Percentiles rank a stretch among this genome's conserved stretches.
Conservation (phyloP, 1,140 invertebrate genomes). For the Anastatus disparis region DNA sequence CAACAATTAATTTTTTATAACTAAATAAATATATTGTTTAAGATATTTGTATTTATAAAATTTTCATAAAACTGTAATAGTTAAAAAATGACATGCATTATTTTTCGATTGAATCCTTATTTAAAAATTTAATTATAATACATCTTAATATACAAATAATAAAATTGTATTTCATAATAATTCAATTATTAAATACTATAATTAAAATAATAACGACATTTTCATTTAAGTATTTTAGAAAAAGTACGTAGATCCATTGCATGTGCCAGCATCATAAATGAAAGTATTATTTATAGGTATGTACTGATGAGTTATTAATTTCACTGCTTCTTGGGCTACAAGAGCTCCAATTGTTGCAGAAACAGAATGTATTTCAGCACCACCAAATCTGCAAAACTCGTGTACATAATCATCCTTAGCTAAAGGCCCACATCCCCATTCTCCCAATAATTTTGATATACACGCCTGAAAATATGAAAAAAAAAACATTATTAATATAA, state of each 20-base stretch:
- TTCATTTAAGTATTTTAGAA: conserved; percentile 66
- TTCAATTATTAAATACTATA: conserved; percentile 41
- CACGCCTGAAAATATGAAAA: conserved; percentile 69
- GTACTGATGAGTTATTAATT: conserved; percentile 97
- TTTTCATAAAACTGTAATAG: conserved; percentile 26
- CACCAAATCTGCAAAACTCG: conserved; percentile 94
- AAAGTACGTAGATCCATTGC: conserved; percentile 82
- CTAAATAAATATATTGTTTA: conserved; percentile 34
- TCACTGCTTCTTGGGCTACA: conserved; percentile 96
- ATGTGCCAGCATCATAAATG: conserved; percentile 94
- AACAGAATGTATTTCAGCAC: conserved; percentile 93
- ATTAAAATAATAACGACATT: conserved; percentile 33
- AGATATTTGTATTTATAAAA: conserved; percentile 31
- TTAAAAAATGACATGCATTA: conserved; percentile 13
- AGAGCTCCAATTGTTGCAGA: conserved; percentile 93
- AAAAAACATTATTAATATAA: background rate
- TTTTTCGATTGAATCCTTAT: conserved; percentile 12
- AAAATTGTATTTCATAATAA: conserved; percentile 48
- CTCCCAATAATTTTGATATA: conserved; percentile 82
- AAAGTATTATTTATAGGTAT: conserved; percentile 96
- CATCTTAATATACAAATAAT: conserved; percentile 25
- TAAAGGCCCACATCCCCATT: conserved; percentile 83
- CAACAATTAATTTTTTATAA: conserved; percentile 28
- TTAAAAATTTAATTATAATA: conserved; percentile 28
- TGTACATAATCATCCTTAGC: conserved; percentile 95